Base-by-base conservation (phyloP, 1,140 invertebrate species). In the Bilobella aurantiaca region DNA sequence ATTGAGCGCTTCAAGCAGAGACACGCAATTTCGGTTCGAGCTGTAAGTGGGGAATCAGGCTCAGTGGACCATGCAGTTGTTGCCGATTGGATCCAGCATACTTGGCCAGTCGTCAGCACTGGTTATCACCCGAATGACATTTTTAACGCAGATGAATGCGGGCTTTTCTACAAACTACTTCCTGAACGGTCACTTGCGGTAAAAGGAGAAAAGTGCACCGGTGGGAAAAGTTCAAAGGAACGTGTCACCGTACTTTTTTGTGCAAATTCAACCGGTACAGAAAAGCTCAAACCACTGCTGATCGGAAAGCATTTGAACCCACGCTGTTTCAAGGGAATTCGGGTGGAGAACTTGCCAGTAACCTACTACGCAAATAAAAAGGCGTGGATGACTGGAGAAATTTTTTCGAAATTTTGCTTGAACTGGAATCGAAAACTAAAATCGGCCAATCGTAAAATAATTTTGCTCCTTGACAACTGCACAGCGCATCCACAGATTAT, bases 401-500 rank as follows among this genome's bases (percentile, higher is more conserved):
- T 75, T 42, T 42, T 42, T 42, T 12, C 37, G 8, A n/a, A 79
- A 77, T 58, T 27, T 37, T 58, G 18, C 63, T 58, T 16, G 18
- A 16, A 30, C 16, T 71, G 71, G 69, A 37, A 31, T 66, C 27
- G 34, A 18, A 46, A 28, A 31, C 14, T 65, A 76, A 66, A 76
- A 76, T 69, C 8, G 37, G 37, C 8, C n/a, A n/a, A n/a, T 42
- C 63, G 76, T 65, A 77, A 79, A 73, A 79, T 78, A 64, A 62
- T 80, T 5, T 65, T 81, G 29, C 75, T 81, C 64, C 70, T 81
- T 58, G 78, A 81, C 67, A 81, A 80, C 69, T 80, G 75, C 72
- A 69, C 76, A 57, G 75, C 77, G 53, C 79, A 81, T 70, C 65
- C 66, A 53, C 56, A 46, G 29, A 65, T n/a, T 3, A 1, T 73